Conservation (phyloP, 2,888 invertebrate species). For the Kryphioiulus occultus region DNA sequence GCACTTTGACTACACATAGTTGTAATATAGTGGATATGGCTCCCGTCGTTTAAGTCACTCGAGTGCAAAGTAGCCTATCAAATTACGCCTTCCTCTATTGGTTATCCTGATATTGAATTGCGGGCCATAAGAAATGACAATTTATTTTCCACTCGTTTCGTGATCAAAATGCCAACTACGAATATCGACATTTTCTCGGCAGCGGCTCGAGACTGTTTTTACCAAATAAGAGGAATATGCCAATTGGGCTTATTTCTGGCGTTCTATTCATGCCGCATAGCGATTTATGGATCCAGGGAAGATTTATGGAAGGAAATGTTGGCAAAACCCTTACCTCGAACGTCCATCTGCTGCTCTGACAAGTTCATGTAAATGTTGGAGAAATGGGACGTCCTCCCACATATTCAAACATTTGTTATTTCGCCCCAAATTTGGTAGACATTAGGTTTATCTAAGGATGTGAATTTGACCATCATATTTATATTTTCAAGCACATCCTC, state of each 20-base stretch:
- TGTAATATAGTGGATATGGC: background rate
- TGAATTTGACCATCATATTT: no score
- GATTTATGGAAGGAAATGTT: background rate
- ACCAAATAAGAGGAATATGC: constrained; percentile 27
- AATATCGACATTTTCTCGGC: constrained; percentile 22
- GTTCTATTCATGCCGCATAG: background rate
- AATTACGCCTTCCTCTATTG: constrained; percentile 43
- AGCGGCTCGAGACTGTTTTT: background rate
- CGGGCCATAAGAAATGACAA: constrained; percentile 46
- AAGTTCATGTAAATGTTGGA: background rate
- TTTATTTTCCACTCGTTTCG: constrained; percentile 45
- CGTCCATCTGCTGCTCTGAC: constrained; percentile 13
- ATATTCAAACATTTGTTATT: no score
- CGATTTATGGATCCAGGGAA: background rate
- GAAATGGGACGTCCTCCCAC: no score
- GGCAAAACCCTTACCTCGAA: background rate
- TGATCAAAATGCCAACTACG: constrained; percentile 40
- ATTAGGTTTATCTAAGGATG: no score
- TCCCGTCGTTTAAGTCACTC: constrained; percentile 40
- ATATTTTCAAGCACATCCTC: no score
- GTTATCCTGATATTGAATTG: constrained; percentile 42
- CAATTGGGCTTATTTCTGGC: background rate
- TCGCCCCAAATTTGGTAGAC: no score
- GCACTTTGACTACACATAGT: background rate
- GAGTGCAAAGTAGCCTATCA: constrained; percentile 45